A percentile compares a stretch with the other conserved stretches of the same genome.
These are phyloP conservation scores for Noctua pronuba DNA, from an alignment of 2,888 invertebrate species.

Conservation along the genomic window DNA sequence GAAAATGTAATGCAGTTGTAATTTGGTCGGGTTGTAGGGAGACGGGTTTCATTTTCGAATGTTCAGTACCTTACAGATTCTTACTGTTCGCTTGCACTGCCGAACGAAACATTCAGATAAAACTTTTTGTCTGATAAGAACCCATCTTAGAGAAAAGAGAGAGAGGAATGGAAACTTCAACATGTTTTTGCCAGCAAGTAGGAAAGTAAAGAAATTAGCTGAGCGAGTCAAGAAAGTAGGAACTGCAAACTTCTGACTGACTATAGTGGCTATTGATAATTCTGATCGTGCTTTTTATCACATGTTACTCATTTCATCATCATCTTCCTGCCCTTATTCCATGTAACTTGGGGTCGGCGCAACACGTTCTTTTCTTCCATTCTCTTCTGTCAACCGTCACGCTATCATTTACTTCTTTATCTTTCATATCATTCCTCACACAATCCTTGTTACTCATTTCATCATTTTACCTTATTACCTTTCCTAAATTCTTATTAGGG, in stretches of 20 bases:
- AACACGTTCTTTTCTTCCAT: too few relatives aligned
- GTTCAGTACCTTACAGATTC: neutral
- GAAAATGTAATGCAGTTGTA: slow-evolving; percentile 34
- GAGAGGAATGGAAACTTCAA: neutral
- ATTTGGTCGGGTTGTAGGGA: slow-evolving; percentile 8
- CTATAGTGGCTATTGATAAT: neutral
- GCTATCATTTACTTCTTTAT: too few relatives aligned
- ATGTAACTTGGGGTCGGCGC: too few relatives aligned
- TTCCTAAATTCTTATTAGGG: neutral
- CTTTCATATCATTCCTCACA: too few relatives aligned
- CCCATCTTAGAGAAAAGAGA: neutral
- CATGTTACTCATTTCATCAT: neutral
- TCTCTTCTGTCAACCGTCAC: too few relatives aligned
- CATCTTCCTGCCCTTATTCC: too few relatives aligned
- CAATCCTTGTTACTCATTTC: too few relatives aligned
- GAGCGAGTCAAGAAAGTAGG: neutral
- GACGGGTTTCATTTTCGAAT: slow-evolving; percentile 1
- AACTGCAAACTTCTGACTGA: neutral
- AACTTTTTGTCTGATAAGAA: neutral
- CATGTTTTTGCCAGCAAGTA: neutral
- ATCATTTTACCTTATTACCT: too few relatives aligned
- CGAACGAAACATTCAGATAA: neutral
- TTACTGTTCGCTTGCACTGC: neutral
- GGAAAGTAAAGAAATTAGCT: neutral
- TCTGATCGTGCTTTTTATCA: neutral